phyloP scores from a whole-genome alignment of 2,888 invertebrate species.

The Coenonympha glycerion region DNA sequence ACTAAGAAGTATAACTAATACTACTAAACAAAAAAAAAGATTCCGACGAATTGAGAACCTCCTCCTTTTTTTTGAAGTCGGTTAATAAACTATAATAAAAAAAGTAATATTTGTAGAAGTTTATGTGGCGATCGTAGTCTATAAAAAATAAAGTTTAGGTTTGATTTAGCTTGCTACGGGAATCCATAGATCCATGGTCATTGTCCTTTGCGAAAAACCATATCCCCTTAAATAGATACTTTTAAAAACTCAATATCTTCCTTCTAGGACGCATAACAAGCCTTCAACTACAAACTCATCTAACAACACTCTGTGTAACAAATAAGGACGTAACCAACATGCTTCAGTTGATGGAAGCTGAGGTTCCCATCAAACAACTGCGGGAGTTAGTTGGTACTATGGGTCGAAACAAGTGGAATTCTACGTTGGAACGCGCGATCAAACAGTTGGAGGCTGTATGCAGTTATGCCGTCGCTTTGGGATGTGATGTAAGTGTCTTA shows the following conservation, averaged over 20 bases:
- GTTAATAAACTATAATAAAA: too few species aligned
- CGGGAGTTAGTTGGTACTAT: conserved; percentile 79
- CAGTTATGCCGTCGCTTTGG: conserved; percentile 81
- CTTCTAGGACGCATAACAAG: conserved; percentile 71
- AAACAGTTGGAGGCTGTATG: conserved; percentile 85
- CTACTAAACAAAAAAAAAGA: too few species aligned
- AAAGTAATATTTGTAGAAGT: too few species aligned
- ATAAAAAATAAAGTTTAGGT: too few species aligned
- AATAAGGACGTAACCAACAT: conserved; percentile 80
- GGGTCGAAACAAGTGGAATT: conserved; percentile 80
- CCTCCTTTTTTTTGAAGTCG: too few species aligned
- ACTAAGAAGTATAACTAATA: too few species aligned
- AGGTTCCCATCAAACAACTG: conserved; percentile 75
- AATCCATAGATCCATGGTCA: too few species aligned
- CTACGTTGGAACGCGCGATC: conserved; percentile 81
- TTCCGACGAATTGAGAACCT: too few species aligned
- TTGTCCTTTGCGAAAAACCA: too few species aligned
- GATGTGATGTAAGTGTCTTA: conserved; percentile 79
- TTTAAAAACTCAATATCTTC: neutral
- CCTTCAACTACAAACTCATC: conserved; percentile 81
- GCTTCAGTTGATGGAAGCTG: conserved; percentile 80
- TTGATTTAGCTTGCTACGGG: too few species aligned
- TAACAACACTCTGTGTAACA: conserved; percentile 80
- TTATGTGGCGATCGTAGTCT: too few species aligned
- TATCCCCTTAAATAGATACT: neutral